Percentiles rank a stretch among this genome's conserved stretches.
phyloP scores from a whole-genome alignment of 2,113 vertebrate genomes.

The Etia nguti region DNA sequence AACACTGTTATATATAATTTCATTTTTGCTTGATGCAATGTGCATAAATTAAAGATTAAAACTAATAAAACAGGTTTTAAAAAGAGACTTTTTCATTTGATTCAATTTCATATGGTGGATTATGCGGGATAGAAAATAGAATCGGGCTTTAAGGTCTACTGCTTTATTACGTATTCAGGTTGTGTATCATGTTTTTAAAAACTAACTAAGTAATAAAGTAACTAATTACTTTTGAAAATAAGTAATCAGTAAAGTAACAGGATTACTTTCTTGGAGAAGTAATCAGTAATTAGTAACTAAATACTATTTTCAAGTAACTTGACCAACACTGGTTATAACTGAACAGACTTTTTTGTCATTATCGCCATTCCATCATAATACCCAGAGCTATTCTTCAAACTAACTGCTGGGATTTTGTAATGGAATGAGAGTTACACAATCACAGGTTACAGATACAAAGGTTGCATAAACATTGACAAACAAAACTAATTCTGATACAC shows the following conservation, averaged over 20 bases:
- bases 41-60: too few relatives aligned
- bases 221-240: background rate
- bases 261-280: background rate
- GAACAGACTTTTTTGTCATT: background rate
- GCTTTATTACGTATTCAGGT: background rate
- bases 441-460: background rate
- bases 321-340: background rate
- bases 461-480: background rate
- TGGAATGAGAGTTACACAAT: background rate
- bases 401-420: background rate
- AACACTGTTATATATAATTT: too few relatives aligned
- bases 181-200: background rate
- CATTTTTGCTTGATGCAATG: too few relatives aligned
- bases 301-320: background rate
- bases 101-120: too few relatives aligned
- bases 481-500: background rate
- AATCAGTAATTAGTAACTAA: background rate
- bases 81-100: too few relatives aligned
- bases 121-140: too few relatives aligned
- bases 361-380: background rate
- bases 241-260: background rate
- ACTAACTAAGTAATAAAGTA: background rate
- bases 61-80: too few relatives aligned
- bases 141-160: background rate
- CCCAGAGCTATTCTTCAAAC: background rate